Base-by-base conservation (phyloP, 2,797 vertebrate genomes). In the Trematomus bernacchii region DNA sequence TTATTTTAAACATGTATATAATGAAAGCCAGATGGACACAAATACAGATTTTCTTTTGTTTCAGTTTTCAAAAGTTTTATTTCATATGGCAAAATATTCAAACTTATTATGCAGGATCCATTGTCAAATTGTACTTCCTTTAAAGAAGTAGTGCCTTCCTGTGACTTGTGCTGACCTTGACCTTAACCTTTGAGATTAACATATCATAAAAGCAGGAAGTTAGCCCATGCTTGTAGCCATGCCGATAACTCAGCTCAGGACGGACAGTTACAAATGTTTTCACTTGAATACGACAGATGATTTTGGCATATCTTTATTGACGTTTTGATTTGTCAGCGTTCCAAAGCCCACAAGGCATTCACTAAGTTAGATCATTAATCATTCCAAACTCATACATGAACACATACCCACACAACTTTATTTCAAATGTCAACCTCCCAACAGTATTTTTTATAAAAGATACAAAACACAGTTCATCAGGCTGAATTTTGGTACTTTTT, bases 291-390 rank as follows among this genome's bases (percentile, higher is more conserved):
- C 2, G 0, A 33, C 6, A 0, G 16, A 30, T 19, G 12, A 16
- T 23, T 68, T 74, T 51, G 0, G 2, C 16, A 40, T 48, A 33
- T 71, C 12, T 61, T 47, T 76, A 71, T 77, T 79, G 78, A 73
- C 65, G 3, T 67, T 76, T 54, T 53, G 13, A 70, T 83, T 81
- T 71, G 66, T 52, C 42, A 62, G 33, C 6, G 2, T 57, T 80
- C 60, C 66, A 72, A 77, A 78, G 23, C 42, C 64, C 18, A 0
- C 43, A 2, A 51, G 76, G 40, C 72, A 11, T 75, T 51, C 0
- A 57, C 33, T 57, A 21, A 75, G 67, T 65, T 10, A 48, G 43
- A 62, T 81, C 55, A 73, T 75, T 72, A 66, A 76, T 73, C 72
- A 66, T 71, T 65, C 55, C 57, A 67, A 67, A 71, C 65, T 75